Conservation (phyloP, 2,888 invertebrate species). For the Caenorhabditis wallacei region DNA sequence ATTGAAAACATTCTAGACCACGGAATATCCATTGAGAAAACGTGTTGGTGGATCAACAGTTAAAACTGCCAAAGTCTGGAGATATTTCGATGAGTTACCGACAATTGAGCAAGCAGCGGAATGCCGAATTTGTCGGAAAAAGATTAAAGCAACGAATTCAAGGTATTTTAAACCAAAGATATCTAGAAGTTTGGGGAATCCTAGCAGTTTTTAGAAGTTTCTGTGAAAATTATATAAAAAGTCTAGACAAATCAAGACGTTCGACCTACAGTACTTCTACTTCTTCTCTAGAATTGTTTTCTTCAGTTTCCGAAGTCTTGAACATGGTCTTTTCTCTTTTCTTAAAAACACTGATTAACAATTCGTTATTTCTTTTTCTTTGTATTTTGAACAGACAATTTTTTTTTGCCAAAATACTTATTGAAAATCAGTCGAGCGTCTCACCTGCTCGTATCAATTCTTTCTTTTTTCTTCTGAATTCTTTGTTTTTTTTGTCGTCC, state of each 20-base stretch:
- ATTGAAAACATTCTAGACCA: conserved; percentile 27
- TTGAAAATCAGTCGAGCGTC: conserved; percentile 55
- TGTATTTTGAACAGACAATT: neutral
- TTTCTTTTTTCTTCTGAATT: conserved; percentile 44
- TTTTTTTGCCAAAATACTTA: neutral
- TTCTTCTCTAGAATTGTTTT: conserved; percentile 1
- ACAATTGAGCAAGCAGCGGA: conserved; percentile 81
- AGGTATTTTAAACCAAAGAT: conserved; percentile 68
- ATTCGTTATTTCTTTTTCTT: conserved; percentile 30
- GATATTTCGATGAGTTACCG: conserved; percentile 80
- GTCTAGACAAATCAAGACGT: no score
- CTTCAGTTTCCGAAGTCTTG: conserved; percentile 25
- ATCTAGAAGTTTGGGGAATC: no score
- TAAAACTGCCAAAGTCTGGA: conserved; percentile 79
- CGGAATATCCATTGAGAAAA: conserved; percentile 59
- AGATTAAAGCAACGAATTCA: conserved; percentile 82
- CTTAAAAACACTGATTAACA: conserved; percentile 45
- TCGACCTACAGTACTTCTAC: conserved; percentile 25
- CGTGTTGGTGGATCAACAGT: conserved; percentile 72
- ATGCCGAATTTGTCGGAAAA: conserved; percentile 79
- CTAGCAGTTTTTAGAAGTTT: neutral
- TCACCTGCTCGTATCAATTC: conserved; percentile 21
- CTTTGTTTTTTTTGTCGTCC: conserved; percentile 21
- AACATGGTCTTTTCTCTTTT: neutral
- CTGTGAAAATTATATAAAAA: no score